Evolutionary conservation across 2,113 vertebrate genomes (phyloP).

Genomic region (Poecilia latipinna): DNA sequence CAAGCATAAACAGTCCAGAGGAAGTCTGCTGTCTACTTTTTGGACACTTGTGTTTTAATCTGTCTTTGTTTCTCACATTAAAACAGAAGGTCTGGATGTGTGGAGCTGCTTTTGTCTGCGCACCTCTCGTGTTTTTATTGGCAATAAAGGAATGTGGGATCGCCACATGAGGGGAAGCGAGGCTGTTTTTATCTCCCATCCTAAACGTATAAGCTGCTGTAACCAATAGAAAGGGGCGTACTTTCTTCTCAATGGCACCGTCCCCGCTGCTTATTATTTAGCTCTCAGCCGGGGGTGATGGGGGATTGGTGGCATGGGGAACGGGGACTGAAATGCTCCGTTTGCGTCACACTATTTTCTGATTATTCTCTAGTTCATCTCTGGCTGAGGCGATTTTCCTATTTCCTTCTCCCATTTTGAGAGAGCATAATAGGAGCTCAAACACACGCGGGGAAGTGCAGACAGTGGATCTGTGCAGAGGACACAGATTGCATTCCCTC

Average conservation of each 20-base stretch:
- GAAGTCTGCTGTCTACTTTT: constrained; percentile 21
- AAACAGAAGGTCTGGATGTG: constrained; percentile 54
- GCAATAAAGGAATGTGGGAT: constrained; percentile 37
- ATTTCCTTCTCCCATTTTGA: constrained; percentile 66
- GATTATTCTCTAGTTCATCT: constrained; percentile 69
- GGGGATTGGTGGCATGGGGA: constrained; percentile 7
- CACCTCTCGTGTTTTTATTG: constrained; percentile 40
- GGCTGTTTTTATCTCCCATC: constrained; percentile 53
- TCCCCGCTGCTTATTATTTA: constrained; percentile 66
- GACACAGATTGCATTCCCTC: constrained; percentile 74
- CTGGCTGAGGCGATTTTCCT: constrained; percentile 67
- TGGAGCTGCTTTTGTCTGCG: constrained; percentile 45
- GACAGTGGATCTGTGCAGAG: constrained; percentile 67
- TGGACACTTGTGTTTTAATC: neutral
- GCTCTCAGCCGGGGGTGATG: constrained; percentile 45
- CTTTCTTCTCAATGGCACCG: constrained; percentile 42
- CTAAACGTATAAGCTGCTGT: constrained; percentile 62
- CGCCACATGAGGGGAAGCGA: constrained; percentile 39
- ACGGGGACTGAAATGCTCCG: constrained; percentile 44
- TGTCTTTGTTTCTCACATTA: constrained; percentile 35
- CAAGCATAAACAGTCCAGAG: constrained; percentile 26
- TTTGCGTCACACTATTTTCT: constrained; percentile 63
- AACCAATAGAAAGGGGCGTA: constrained; percentile 60
- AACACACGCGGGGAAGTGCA: constrained; percentile 57
- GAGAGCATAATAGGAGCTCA: constrained; percentile 65